Base-by-base conservation (phyloP, 1,140 invertebrate species). In the Dysdera silvatica region DNA sequence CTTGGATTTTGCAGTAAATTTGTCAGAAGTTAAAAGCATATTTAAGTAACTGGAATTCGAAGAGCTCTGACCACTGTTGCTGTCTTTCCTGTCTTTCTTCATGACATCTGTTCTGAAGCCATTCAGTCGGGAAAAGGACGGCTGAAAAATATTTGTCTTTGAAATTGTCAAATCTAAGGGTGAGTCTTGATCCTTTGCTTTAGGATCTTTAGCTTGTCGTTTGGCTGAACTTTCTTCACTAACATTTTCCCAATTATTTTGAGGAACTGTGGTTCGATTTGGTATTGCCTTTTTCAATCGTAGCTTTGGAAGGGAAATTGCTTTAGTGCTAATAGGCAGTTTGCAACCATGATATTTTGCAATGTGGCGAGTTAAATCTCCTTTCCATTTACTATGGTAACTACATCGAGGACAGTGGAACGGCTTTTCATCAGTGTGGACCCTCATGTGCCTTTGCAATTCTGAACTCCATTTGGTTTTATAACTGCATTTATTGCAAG, bases 381-480 rank as follows among this genome's bases (percentile, higher is more conserved):
- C 77, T 63, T 78, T 79, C 75, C 79, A 78, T 69, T 68, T 77
- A 74, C 80, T 75, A 75, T 81, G 71, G 64, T 76, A 74, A 14
- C 68, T 65, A 58, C 77, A 79, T 40, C 71, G 62, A 41, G 69
- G 69, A 66, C 78, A 78, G 31, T 73, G 71, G 66, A 74, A 78
- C 7, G 77, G 69, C 66, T 74, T 75, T 48, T 77, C 75, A 10
- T 74, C 49, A 2, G 81, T 79, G 61, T 87, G 87, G 54, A 81
- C 80, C 71, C 86, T 85, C 72, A 85, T 82, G 71, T 88, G 86
- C 45, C 84, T 81, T 14, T 85, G 82, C 63, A 85, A 81, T 75
- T 91, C 89, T 12, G 87, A 88, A n/a, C 88, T 78, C 76, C 86
- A 89, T 74, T 90, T 91, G 59, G 87, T 87, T 73, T 86, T 81